Evolutionary conservation across 1,140 invertebrate genomes (phyloP).

Genomic region (Megathymus violae): DNA sequence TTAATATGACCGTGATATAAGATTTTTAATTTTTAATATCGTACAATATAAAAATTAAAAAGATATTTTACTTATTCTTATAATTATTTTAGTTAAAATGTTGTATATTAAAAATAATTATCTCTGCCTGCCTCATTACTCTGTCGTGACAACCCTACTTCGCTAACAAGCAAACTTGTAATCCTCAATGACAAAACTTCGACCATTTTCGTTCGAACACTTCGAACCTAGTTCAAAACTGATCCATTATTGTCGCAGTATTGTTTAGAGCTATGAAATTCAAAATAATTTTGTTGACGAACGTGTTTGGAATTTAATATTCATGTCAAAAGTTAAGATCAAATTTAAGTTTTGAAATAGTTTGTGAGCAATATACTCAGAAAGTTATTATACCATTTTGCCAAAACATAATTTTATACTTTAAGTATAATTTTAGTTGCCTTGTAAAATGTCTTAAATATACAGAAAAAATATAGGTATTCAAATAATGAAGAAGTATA

Average conservation of each 20-base stretch:
- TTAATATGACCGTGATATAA: too few species aligned
- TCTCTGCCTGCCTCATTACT: not conserved
- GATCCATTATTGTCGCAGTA: not conserved
- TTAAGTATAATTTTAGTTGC: too few species aligned
- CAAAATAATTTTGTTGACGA: not conserved
- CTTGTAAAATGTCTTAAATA: too few species aligned
- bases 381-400: not conserved
- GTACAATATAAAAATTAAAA: too few species aligned
- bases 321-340: constrained; percentile 2
- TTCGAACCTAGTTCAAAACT: not conserved
- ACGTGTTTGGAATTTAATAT: constrained; percentile 6
- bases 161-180: constrained; percentile 31
- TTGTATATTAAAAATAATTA: not conserved
- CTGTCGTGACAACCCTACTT: not conserved
- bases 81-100: too few species aligned
- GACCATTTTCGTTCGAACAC: constrained; percentile 18
- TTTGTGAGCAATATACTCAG: not conserved
- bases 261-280: not conserved
- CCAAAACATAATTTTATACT: too few species aligned
- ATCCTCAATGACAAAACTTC: constrained; percentile 34
- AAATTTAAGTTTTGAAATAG: constrained; percentile 5
- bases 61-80: too few species aligned
- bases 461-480: too few species aligned
- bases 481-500: too few species aligned
- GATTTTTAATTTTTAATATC: too few species aligned